Conservation (phyloP, 2,113 vertebrate genomes). For the Phrynosoma platyrhinos region DNA sequence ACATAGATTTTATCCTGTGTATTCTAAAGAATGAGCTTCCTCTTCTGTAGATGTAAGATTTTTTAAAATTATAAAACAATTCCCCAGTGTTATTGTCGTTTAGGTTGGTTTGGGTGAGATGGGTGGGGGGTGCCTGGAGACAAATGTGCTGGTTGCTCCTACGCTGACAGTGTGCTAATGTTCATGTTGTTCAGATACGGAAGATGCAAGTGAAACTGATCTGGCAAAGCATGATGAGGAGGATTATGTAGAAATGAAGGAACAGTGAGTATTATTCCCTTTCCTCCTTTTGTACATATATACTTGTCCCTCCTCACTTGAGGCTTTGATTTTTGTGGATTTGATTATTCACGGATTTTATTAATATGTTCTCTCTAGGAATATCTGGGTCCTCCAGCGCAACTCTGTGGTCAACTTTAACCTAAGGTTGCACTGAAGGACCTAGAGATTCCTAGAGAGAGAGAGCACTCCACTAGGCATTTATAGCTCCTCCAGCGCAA, state of each 20-base stretch:
- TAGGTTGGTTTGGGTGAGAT: neutral
- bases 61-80: neutral
- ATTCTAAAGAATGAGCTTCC: no score
- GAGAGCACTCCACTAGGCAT: no score
- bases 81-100: neutral
- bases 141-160: neutral
- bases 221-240: slow-evolving; percentile 96
- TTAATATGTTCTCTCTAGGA: no score
- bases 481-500: no score
- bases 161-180: neutral
- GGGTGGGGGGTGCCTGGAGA: neutral
- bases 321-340: no score
- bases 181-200: slow-evolving; percentile 84
- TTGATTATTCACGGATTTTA: no score
- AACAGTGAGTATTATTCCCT: slow-evolving; percentile 87
- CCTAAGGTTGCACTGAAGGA: no score
- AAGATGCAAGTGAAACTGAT: slow-evolving; percentile 98
- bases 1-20: no score
- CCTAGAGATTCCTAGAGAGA: no score
- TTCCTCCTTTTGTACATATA: neutral
- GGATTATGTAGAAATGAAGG: slow-evolving; percentile 98
- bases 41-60: neutral
- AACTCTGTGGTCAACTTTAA: no score
- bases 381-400: no score
- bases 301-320: no score